Conservation (phyloP, 2,113 vertebrate genomes). For the Brachyhypopomus occidentalis region DNA sequence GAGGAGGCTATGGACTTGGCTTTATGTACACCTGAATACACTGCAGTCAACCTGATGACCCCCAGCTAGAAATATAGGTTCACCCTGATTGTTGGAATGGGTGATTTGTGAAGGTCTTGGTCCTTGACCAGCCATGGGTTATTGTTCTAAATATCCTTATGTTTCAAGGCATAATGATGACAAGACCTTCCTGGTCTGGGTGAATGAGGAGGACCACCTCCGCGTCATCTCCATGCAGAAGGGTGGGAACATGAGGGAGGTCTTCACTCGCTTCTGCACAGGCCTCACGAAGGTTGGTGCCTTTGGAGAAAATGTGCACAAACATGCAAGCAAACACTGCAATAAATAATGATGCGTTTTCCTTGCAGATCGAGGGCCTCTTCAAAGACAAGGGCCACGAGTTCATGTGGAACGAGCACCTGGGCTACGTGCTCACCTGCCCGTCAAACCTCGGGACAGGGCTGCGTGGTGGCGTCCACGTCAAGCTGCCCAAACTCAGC, state of each 20-base stretch:
- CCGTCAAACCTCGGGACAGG: slow-evolving; percentile 95
- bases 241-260: slow-evolving; percentile 94
- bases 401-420: slow-evolving; percentile 97
- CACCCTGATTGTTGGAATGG: background rate
- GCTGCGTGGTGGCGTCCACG: slow-evolving; percentile 90
- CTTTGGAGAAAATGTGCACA: background rate
- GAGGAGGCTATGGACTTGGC: slow-evolving; percentile 53
- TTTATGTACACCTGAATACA: background rate
- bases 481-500: slow-evolving; percentile 89
- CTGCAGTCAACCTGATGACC: background rate
- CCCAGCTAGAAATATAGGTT: background rate
- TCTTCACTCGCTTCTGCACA: slow-evolving; percentile 90
- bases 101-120: background rate
- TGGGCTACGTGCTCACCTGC: slow-evolving; percentile 93
- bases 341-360: background rate
- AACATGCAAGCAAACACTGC: background rate
- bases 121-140: background rate
- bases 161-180: slow-evolving; percentile 89
- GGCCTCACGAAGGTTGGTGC: slow-evolving; percentile 86
- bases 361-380: slow-evolving; percentile 82
- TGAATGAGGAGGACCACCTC: slow-evolving; percentile 96
- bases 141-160: background rate
- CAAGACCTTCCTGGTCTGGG: slow-evolving; percentile 96
- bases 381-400: slow-evolving; percentile 90
- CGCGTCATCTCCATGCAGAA: slow-evolving; percentile 98